Evolutionary conservation across 2,888 invertebrate species (phyloP).

Genomic region (Drosophila mercatorum): DNA sequence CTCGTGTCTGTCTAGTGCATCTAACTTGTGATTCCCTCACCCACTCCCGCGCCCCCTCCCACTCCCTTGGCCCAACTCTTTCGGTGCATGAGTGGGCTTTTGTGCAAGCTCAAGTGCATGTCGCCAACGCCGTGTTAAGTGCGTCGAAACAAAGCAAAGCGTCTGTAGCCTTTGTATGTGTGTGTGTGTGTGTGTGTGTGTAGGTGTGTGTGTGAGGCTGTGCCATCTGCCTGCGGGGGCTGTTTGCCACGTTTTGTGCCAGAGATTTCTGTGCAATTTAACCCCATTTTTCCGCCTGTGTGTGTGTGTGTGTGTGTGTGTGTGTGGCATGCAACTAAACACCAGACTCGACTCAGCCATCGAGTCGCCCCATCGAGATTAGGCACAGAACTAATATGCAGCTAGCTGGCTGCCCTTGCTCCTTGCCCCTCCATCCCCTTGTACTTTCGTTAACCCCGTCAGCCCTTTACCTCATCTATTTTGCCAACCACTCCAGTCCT

Average conservation of each 20-base stretch:
- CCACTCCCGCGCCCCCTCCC: background rate
- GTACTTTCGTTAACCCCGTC: background rate
- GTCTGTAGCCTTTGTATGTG: constrained; percentile 12
- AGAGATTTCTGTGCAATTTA: constrained; percentile 78
- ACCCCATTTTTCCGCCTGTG: constrained; percentile 65
- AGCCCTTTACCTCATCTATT: background rate
- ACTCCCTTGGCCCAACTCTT: background rate
- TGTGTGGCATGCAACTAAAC: constrained; percentile 31
- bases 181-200: background rate
- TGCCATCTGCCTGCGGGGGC: constrained; percentile 40
- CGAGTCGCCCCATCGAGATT: constrained; percentile 43
- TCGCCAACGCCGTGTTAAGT: constrained; percentile 83
- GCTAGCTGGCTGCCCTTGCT: constrained; percentile 4
- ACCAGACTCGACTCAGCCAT: constrained; percentile 11
- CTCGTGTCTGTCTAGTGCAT: constrained; percentile 80
- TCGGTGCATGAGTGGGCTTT: constrained; percentile 55
- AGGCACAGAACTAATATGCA: constrained; percentile 45
- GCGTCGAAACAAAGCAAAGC: constrained; percentile 72
- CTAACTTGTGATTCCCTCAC: constrained; percentile 58
- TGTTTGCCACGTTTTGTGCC: constrained; percentile 18
- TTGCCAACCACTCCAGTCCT: background rate
- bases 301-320: background rate
- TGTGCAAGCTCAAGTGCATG: constrained; percentile 83
- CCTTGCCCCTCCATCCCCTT: background rate
- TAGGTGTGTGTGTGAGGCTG: background rate